These are phyloP conservation scores for Crypturellus tataupa DNA, from an alignment of 2,797 vertebrate species.

Conservation along the genomic window DNA sequence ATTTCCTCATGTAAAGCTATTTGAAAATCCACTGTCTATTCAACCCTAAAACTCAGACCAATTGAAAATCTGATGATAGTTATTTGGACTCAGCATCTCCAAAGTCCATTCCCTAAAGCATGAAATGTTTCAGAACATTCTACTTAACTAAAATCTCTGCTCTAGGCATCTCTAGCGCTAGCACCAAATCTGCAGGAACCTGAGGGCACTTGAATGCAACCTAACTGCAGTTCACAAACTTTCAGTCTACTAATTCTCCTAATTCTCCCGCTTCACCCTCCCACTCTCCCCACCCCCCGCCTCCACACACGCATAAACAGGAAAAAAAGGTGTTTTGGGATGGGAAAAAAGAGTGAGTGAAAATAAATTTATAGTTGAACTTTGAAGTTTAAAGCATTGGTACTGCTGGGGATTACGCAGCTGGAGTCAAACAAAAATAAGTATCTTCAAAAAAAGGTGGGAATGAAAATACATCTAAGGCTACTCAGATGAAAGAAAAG, in stretches of 20 bases:
- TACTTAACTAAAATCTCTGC: fast-evolving
- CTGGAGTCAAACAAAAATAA: not conserved
- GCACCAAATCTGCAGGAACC: not conserved
- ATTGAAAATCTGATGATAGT: not conserved
- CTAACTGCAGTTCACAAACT: not conserved
- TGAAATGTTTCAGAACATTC: not conserved
- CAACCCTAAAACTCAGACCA: not conserved
- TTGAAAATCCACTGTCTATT: not conserved
- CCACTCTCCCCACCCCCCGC: too few relatives aligned
- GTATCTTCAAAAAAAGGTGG: not conserved
- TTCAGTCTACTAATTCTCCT: not conserved
- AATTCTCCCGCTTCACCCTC: not conserved
- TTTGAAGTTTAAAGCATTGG: not conserved
- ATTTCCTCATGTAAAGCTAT: not conserved
- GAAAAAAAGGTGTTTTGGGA: not conserved
- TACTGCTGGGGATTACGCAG: not conserved
- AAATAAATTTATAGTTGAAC: not conserved
- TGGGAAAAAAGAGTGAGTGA: not conserved
- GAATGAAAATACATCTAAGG: conserved; percentile 4
- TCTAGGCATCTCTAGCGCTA: not conserved
- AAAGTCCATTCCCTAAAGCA: not conserved
- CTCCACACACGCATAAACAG: not conserved
- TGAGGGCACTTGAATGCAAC: fast-evolving
- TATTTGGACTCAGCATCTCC: not conserved
- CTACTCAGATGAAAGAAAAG: not conserved